Conservation (phyloP, 2,888 invertebrate genomes). For the Drosophila limbata region DNA sequence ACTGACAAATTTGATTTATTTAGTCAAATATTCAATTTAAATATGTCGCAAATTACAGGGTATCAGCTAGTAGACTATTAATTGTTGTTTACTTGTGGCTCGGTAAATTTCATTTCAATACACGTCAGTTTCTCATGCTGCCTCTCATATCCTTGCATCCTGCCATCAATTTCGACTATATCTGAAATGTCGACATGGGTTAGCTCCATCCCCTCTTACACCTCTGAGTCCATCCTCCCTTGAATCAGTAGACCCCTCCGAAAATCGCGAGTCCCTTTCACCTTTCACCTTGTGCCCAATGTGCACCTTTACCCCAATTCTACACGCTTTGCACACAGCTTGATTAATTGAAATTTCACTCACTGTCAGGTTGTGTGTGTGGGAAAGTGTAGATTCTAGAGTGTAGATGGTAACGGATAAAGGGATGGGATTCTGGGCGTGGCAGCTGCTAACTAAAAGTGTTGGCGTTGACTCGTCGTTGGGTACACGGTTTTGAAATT, state of each 20-base stretch:
- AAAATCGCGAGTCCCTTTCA: constrained; percentile 38
- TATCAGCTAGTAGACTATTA: background rate
- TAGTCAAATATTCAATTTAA: background rate
- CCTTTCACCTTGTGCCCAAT: constrained; percentile 43
- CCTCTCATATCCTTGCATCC: constrained; percentile 31
- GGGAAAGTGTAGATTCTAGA: constrained; percentile 1
- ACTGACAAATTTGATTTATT: background rate
- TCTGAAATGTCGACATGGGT: constrained; percentile 52
- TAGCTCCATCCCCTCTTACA: background rate
- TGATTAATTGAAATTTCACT: constrained; percentile 79
- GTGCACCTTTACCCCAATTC: constrained; percentile 35
- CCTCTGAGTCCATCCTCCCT: background rate
- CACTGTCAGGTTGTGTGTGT: constrained; percentile 60
- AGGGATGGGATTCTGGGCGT: constrained; percentile 9
- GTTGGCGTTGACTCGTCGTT: constrained; percentile 37
- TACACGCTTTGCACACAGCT: constrained; percentile 40
- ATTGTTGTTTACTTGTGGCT: constrained; percentile 3
- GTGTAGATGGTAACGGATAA: background rate
- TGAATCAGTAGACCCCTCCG: background rate
- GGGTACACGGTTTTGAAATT: constrained; percentile 69
- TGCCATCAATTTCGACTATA: constrained; percentile 44
- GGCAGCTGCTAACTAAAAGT: constrained; percentile 42
- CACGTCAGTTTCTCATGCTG: constrained; percentile 14
- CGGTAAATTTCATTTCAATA: constrained; percentile 46
- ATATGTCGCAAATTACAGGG: constrained; percentile 2